Percentiles rank a stretch among this genome's conserved stretches.
phyloP scores from a whole-genome alignment of 2,888 invertebrate genomes.

The Archips xylosteana region DNA sequence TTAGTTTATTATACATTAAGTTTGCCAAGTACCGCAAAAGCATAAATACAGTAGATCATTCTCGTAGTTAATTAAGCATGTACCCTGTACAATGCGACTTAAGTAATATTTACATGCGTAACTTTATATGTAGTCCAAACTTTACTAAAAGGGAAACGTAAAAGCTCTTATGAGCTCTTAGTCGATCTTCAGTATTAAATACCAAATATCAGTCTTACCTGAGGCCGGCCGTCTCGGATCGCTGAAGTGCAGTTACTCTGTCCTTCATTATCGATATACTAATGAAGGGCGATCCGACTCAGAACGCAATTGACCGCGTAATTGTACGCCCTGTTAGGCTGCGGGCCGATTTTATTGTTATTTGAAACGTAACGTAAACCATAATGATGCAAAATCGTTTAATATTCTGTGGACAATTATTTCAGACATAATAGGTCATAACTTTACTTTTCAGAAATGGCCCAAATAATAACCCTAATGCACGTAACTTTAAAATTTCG shows the following conservation, averaged over 20 bases:
- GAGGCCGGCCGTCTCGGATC: constrained; percentile 1
- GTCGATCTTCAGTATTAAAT: not conserved
- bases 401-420: constrained; percentile 6
- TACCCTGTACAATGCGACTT: no score
- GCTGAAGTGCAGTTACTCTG: constrained; percentile 15
- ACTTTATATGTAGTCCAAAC: not conserved
- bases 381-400: constrained; percentile 3
- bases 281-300: constrained; percentile 19
- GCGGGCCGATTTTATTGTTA: constrained; percentile 8
- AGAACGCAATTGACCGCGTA: constrained; percentile 18
- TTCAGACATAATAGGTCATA: not conserved
- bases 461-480: no score
- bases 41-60: not conserved
- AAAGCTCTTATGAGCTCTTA: not conserved
- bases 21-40: constrained; percentile 10
- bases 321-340: constrained; percentile 15
- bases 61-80: not conserved
- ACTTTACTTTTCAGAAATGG: no score
- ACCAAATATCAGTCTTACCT: constrained; percentile 14
- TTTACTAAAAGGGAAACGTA: no score
- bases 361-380: constrained; percentile 16
- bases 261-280: constrained; percentile 20
- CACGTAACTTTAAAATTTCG: no score
- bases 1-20: constrained; percentile 15
- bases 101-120: not conserved